Percentiles rank a stretch among this genome's conserved stretches.
phyloP scores from a whole-genome alignment of 2,113 vertebrate species.

The Caretta caretta region DNA sequence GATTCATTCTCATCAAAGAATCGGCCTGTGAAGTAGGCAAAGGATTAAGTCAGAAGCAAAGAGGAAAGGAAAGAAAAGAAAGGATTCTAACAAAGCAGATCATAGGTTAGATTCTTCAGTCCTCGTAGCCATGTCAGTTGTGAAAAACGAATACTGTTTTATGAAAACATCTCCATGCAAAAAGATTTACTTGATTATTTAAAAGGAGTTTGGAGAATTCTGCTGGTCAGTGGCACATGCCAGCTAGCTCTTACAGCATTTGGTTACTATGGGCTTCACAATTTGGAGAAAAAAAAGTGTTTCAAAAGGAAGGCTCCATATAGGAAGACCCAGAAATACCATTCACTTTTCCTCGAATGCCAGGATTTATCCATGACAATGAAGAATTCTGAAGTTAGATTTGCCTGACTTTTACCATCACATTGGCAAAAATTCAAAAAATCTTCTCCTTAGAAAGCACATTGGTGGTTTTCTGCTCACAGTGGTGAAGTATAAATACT shows the following conservation, averaged over 20 bases:
- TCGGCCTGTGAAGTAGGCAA: conserved; percentile 97
- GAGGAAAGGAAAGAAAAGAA: conserved; percentile 60
- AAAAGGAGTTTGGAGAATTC: neutral
- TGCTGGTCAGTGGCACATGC: neutral
- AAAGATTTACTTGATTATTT: neutral
- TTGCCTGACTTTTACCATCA: neutral
- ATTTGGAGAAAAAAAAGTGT: accelerated
- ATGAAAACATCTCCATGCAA: accelerated
- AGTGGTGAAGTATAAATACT: accelerated
- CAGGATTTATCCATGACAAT: accelerated
- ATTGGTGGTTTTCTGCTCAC: neutral
- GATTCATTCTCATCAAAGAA: conserved; percentile 99
- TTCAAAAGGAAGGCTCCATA: neutral
- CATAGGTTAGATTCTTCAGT: neutral
- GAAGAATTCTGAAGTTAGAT: accelerated
- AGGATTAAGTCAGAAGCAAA: conserved; percentile 91
- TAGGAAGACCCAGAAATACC: accelerated
- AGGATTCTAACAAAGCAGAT: conserved; percentile 55
- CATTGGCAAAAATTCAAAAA: neutral
- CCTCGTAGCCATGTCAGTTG: neutral
- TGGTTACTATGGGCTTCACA: accelerated
- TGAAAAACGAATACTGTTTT: neutral
- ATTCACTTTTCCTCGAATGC: accelerated
- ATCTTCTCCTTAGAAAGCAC: neutral
- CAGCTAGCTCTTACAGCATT: accelerated